These are phyloP conservation scores for Bellardia pandia DNA, from an alignment of 2,888 invertebrate genomes.

Conservation along the genomic window DNA sequence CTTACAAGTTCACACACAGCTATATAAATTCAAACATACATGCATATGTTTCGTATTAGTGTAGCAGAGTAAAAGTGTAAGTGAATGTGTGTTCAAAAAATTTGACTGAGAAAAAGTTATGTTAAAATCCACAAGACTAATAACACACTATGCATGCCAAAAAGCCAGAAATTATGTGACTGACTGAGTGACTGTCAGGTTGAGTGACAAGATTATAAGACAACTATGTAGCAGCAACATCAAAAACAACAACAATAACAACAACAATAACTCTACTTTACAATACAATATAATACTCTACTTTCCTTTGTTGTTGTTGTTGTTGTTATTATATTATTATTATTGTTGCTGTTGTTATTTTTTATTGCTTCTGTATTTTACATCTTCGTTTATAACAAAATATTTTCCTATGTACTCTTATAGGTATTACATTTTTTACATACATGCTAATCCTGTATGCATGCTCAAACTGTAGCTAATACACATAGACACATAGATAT, in stretches of 20 bases:
- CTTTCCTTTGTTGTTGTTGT: slow-evolving; percentile 15
- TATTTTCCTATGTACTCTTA: slow-evolving; percentile 50
- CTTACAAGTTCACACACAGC: neutral
- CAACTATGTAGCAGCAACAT: slow-evolving; percentile 38
- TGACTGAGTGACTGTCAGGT: slow-evolving; percentile 67
- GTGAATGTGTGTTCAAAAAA: slow-evolving; percentile 7
- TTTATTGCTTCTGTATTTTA: slow-evolving; percentile 13
- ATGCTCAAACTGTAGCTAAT: neutral
- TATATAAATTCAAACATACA: slow-evolving; percentile 13
- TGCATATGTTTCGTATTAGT: slow-evolving; percentile 25
- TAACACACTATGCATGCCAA: slow-evolving; percentile 70
- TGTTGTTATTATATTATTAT: neutral
- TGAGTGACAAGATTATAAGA: slow-evolving; percentile 73
- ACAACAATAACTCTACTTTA: slow-evolving; percentile 10
- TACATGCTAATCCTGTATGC: slow-evolving; percentile 38
- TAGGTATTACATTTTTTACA: slow-evolving; percentile 49
- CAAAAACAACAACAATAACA: slow-evolving; percentile 37
- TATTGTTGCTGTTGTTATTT: slow-evolving; percentile 23
- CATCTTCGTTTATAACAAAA: slow-evolving; percentile 55
- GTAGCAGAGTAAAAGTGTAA: slow-evolving; percentile 14
- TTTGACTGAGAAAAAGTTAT: slow-evolving; percentile 34
- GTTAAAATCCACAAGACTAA: slow-evolving; percentile 70
- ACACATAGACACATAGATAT: neutral
- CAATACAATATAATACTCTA: slow-evolving; percentile 11
- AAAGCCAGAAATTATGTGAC: slow-evolving; percentile 71